Percentiles rank a stretch among this genome's conserved stretches.
Evolutionary conservation across 2,797 vertebrate species (phyloP).

Genomic region (Nyctibius grandis): DNA sequence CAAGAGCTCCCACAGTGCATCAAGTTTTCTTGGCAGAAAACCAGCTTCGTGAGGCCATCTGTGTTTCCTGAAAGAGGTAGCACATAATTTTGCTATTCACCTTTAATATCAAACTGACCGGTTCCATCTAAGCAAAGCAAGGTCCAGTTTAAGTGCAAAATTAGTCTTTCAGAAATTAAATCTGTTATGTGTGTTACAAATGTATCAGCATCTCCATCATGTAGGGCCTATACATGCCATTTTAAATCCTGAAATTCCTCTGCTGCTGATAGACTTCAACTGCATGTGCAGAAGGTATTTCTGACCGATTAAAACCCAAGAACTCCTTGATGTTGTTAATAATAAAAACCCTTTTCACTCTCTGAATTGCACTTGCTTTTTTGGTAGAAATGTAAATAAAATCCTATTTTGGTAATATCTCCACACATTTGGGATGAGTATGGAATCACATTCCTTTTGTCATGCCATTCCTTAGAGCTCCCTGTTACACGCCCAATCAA

Average conservation of each 20-base stretch:
- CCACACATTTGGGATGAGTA: background rate
- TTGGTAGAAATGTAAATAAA: background rate
- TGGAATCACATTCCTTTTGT: background rate
- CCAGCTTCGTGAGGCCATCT: background rate
- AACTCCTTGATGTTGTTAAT: background rate
- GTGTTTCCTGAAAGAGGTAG: background rate
- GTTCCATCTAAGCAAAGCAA: background rate
- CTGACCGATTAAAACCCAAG: background rate
- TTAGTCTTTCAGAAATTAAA: background rate
- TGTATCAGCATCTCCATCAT: background rate
- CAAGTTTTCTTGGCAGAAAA: background rate
- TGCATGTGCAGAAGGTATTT: background rate
- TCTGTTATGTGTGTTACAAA: background rate
- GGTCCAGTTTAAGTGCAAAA: background rate
- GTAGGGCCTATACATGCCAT: rapidly evolving
- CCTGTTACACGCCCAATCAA: background rate
- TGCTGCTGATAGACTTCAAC: background rate
- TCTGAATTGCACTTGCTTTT: background rate
- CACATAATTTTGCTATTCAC: background rate
- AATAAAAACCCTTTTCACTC: background rate
- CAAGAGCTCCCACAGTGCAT: background rate
- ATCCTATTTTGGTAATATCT: background rate
- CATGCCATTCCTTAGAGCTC: background rate
- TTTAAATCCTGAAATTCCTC: background rate
- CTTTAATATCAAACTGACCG: background rate